Conservation (phyloP, 2,888 invertebrate species). For the Nemoura dubitans region DNA sequence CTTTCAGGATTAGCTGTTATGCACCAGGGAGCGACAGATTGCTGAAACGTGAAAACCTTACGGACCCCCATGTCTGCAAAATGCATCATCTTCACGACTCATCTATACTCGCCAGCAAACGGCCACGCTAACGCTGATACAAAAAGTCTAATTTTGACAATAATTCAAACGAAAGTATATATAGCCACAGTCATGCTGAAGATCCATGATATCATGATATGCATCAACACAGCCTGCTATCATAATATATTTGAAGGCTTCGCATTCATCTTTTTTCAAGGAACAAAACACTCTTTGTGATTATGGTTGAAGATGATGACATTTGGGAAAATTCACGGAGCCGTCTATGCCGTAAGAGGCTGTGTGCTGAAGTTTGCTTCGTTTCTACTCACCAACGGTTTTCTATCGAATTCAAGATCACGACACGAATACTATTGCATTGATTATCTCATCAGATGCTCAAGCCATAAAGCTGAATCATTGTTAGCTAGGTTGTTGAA, state of each 20-base stretch:
- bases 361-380: no score
- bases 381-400: no score
- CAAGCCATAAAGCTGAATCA: neutral
- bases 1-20: neutral
- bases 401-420: neutral
- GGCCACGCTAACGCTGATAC: neutral
- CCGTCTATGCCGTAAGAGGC: no score
- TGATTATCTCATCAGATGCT: neutral
- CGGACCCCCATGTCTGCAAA: neutral
- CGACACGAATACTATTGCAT: neutral
- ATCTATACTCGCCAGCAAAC: no score
- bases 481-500: neutral
- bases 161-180: neutral
- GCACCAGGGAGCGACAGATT: neutral
- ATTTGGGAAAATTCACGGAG: neutral
- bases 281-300: neutral
- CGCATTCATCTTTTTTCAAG: neutral
- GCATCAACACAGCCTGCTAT: no score
- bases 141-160: neutral
- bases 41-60: neutral
- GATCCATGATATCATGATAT: no score
- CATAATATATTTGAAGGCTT: no score
- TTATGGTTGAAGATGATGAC: neutral
- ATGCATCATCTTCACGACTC: constrained; percentile 3
- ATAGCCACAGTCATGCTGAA: neutral